These are phyloP conservation scores for Podabrus alpinus DNA, from an alignment of 2,888 invertebrate genomes.

Conservation along the genomic window DNA sequence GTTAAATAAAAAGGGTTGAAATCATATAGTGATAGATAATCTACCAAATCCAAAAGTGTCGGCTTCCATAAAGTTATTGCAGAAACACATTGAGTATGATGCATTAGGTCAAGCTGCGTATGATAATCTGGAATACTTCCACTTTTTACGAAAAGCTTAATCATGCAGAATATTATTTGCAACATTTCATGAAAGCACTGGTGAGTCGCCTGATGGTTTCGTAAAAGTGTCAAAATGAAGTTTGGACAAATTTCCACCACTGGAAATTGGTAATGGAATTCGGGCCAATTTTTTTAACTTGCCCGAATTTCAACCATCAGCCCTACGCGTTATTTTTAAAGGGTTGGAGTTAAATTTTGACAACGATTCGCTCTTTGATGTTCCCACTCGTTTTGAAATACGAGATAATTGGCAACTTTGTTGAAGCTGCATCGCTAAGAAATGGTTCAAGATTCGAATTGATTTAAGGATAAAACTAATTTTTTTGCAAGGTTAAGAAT, in stretches of 20 bases:
- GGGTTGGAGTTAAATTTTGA: background rate
- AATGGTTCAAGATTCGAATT: background rate
- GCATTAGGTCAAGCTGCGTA: background rate
- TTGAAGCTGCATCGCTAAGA: background rate
- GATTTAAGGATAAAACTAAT: background rate
- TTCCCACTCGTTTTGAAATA: background rate
- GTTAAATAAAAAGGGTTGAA: too few species aligned
- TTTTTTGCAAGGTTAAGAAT: background rate
- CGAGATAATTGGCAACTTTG: background rate
- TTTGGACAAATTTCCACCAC: background rate
- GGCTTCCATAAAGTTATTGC: too few species aligned
- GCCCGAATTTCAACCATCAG: background rate
- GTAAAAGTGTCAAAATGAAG: background rate
- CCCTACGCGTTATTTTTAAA: background rate
- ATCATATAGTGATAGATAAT: too few species aligned
- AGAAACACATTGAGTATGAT: too few species aligned
- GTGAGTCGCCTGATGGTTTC: background rate
- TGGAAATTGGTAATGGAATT: background rate
- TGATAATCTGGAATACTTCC: background rate
- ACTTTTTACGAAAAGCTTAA: background rate
- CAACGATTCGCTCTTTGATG: background rate
- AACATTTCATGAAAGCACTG: background rate
- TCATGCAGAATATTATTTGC: background rate
- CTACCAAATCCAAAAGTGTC: too few species aligned
- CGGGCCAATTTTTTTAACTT: background rate